These are phyloP conservation scores for Pedicia rivosa DNA, from an alignment of 2,888 invertebrate species.

Conservation along the genomic window DNA sequence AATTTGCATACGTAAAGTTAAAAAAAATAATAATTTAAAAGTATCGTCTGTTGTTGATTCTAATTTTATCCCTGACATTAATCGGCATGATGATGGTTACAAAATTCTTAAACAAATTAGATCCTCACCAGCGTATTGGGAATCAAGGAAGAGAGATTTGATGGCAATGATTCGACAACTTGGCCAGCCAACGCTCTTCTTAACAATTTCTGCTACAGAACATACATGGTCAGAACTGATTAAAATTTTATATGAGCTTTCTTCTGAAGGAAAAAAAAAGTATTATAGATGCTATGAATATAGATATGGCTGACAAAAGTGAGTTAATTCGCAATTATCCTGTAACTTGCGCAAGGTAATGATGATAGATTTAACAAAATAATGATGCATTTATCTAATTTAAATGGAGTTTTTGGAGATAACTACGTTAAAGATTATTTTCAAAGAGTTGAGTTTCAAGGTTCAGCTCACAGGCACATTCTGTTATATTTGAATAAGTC, in stretches of 20 bases:
- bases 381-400: too few species aligned
- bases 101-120: conserved; percentile 11
- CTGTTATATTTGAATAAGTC: too few species aligned
- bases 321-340: conserved; percentile 9
- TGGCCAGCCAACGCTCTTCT: conserved; percentile 1
- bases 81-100: conserved; percentile 11
- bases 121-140: conserved; percentile 15
- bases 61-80: conserved; percentile 11
- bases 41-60: conserved; percentile 10
- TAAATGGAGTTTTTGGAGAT: too few species aligned
- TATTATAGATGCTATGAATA: conserved; percentile 7
- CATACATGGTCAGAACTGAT: conserved; percentile 11
- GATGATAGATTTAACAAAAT: too few species aligned
- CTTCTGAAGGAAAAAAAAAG: conserved; percentile 7
- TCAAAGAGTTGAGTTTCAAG: too few species aligned
- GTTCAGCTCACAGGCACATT: too few species aligned
- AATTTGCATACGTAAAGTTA: conserved; percentile 14
- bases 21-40: conserved; percentile 9
- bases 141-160: conserved; percentile 12
- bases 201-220: conserved; percentile 9
- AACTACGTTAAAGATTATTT: too few species aligned
- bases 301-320: conserved; percentile 8
- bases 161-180: conserved; percentile 5
- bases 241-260: conserved; percentile 5
- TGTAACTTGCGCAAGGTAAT: conserved; percentile 5